Evolutionary conservation across 2,797 vertebrate genomes (phyloP).

Genomic region (Anguilla obscura): DNA sequence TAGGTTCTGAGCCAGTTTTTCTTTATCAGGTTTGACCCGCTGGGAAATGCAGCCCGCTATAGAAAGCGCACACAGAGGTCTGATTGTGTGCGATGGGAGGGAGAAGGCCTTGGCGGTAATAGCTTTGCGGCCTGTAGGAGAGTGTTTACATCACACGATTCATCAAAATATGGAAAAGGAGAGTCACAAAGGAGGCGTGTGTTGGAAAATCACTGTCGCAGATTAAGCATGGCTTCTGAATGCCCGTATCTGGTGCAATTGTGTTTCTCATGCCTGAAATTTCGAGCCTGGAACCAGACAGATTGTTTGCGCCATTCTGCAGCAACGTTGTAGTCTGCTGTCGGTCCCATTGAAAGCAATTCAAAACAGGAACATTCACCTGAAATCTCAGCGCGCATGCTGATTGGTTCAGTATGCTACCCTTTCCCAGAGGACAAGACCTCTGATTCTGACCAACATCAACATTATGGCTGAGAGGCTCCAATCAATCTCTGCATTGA

Average conservation of each 20-base stretch:
- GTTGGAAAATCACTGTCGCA: not conserved
- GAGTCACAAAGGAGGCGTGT: slow-evolving; percentile 16
- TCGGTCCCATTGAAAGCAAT: too few relatives aligned
- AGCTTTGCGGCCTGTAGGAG: slow-evolving; percentile 25
- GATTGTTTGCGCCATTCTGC: not conserved
- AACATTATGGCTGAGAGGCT: not conserved
- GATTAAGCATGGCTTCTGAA: not conserved
- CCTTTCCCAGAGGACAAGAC: not conserved
- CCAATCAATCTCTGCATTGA: not conserved
- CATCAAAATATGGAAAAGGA: slow-evolving; percentile 13
- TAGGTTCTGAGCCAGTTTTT: slow-evolving; percentile 1
- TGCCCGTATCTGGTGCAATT: not conserved
- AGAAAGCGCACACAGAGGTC: not conserved
- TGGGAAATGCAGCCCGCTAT: not conserved
- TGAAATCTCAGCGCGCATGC: not conserved
- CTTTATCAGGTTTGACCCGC: not conserved
- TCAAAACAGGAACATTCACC: not conserved
- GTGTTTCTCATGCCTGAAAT: not conserved
- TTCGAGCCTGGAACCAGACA: not conserved
- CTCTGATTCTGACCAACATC: not conserved
- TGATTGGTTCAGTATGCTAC: not conserved
- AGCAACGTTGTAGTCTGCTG: too few relatives aligned
- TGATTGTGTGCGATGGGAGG: not conserved
- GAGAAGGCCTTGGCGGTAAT: slow-evolving; percentile 16
- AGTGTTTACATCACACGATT: slow-evolving; percentile 28